These are phyloP conservation scores for Lamellibrachia columna DNA, from an alignment of 2,888 invertebrate genomes.

Conservation along the genomic window DNA sequence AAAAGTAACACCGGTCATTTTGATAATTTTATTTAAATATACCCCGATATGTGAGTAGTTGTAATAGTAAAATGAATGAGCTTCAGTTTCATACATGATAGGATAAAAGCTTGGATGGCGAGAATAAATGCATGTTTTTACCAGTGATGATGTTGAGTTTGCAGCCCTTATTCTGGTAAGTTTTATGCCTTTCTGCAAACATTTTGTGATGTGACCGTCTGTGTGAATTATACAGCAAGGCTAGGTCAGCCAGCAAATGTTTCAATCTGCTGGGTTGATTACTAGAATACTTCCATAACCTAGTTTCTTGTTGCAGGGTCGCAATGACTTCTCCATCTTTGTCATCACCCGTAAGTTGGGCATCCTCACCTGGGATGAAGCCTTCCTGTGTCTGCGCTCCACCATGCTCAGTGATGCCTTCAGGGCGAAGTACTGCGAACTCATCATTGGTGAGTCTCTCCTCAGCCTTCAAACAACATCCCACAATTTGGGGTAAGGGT, in stretches of 20 bases:
- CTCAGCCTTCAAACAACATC: background rate
- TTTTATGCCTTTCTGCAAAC: background rate
- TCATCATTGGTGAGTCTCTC: conserved; percentile 61
- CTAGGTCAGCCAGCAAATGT: background rate
- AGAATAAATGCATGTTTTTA: background rate
- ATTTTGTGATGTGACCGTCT: background rate
- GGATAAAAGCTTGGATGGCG: background rate
- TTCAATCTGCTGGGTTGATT: background rate
- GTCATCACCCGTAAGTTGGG: conserved; percentile 64
- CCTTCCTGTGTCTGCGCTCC: conserved; percentile 62
- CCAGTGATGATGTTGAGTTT: background rate
- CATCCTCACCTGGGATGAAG: conserved; percentile 66
- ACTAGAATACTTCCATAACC: background rate
- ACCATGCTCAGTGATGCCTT: conserved; percentile 62
- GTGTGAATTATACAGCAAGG: background rate
- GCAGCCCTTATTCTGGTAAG: background rate
- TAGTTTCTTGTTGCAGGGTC: conserved; percentile 52
- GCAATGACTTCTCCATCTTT: conserved; percentile 65
- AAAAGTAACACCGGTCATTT: background rate
- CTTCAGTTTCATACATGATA: background rate
- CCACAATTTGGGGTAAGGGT: background rate
- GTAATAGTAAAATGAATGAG: background rate
- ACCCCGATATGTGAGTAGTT: background rate
- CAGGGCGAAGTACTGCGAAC: conserved; percentile 65
- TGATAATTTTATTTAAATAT: background rate